Evolutionary conservation across 2,113 vertebrate species (phyloP).

Genomic region (Numenius arquata): DNA sequence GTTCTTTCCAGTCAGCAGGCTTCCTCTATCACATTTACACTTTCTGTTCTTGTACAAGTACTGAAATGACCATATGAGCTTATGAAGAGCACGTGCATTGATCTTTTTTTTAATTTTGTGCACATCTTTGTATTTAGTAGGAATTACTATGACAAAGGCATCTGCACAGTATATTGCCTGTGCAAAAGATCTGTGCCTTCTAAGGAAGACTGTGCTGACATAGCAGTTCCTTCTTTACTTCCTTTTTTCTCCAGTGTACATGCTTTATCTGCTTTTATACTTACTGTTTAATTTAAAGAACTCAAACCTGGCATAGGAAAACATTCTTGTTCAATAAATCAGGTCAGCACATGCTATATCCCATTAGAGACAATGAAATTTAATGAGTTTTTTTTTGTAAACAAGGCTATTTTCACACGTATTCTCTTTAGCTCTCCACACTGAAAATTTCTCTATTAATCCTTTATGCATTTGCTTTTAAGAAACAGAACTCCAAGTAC

Average conservation of each 20-base stretch:
- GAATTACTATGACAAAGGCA: background rate
- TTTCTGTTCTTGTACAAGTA: background rate
- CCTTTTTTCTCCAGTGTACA: background rate
- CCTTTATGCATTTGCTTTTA: background rate
- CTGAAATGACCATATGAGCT: background rate
- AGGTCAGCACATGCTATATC: background rate
- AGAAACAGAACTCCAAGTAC: background rate
- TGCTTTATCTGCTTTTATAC: background rate
- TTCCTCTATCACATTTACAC: background rate
- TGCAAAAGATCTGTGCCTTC: background rate
- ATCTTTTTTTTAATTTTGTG: background rate
- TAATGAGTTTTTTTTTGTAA: background rate
- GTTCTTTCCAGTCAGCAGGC: background rate
- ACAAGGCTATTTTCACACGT: background rate
- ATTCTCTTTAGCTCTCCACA: background rate
- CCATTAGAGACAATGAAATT: background rate
- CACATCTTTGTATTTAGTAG: background rate
- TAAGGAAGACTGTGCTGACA: background rate
- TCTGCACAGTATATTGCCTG: background rate
- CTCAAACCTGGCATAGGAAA: background rate
- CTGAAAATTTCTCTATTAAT: background rate
- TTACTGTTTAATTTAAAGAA: background rate
- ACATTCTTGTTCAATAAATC: background rate
- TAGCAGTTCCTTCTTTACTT: background rate
- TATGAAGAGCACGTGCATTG: background rate